Evolutionary conservation across 2,113 vertebrate species (phyloP).

Genomic region (Chaetorhynchus papuensis): DNA sequence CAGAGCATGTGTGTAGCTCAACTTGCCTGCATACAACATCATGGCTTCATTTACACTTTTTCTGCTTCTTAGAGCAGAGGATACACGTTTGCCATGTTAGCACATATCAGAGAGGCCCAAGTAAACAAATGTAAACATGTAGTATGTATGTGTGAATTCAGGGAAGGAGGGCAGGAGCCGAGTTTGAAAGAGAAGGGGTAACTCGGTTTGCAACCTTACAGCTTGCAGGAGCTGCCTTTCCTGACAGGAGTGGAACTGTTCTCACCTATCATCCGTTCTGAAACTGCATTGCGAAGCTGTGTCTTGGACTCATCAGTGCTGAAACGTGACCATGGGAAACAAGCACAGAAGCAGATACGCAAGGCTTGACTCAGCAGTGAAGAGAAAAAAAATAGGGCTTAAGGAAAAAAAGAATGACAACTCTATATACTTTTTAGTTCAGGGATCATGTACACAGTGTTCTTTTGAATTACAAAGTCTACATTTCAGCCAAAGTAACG

Average conservation of each 20-base stretch:
- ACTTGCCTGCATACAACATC: neutral
- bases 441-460: neutral
- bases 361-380: conserved; percentile 58
- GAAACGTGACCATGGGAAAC: conserved; percentile 66
- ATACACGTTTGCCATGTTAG: neutral
- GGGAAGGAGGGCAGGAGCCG: neutral
- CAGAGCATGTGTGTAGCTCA: neutral
- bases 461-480: neutral
- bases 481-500: neutral
- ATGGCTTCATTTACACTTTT: neutral
- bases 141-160: neutral
- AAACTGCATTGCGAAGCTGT: conserved; percentile 58
- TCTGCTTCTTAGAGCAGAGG: neutral
- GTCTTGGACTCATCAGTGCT: conserved; percentile 56
- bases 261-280: conserved; percentile 64
- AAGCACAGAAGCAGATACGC: conserved; percentile 64
- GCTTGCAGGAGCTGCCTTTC: neutral
- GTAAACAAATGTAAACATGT: neutral
- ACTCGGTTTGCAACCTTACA: neutral
- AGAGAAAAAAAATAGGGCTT: conserved; percentile 9
- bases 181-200: neutral
- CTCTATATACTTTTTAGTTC: neutral
- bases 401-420: neutral
- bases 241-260: neutral
- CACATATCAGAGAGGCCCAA: neutral